A percentile compares a stretch with the other conserved stretches of the same genome.
Conservation (phyloP, 2,113 vertebrate species). For the Heterotis niloticus region DNA sequence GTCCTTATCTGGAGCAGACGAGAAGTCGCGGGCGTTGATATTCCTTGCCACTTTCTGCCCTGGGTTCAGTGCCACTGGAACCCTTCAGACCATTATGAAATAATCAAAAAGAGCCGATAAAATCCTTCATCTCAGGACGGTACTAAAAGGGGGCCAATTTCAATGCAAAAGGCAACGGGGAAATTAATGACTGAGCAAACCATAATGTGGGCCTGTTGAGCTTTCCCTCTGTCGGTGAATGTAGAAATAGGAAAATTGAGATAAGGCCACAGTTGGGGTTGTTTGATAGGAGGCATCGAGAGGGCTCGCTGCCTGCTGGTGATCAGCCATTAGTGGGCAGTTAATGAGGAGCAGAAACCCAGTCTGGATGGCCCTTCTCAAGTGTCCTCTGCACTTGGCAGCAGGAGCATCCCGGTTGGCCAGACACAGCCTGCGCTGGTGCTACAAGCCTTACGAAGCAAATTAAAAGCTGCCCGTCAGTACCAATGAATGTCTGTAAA, state of each 20-base stretch:
- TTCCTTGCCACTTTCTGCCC: constrained; percentile 38
- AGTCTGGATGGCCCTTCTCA: background rate
- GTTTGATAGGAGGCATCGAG: background rate
- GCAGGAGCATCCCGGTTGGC: background rate
- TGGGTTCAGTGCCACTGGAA: constrained; percentile 36
- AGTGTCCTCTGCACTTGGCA: background rate
- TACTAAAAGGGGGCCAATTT: constrained; percentile 26
- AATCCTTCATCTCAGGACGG: constrained; percentile 30
- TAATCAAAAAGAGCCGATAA: constrained; percentile 39
- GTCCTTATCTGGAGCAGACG: constrained; percentile 33
- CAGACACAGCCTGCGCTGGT: background rate
- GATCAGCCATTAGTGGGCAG: background rate
- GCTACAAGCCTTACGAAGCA: background rate
- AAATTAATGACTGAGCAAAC: constrained; percentile 38
- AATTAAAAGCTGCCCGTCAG: no score
- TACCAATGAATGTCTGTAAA: background rate
- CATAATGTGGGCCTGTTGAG: constrained; percentile 12
- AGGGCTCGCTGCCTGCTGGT: no score
- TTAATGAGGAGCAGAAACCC: background rate
- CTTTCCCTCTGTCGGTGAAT: constrained; percentile 30
- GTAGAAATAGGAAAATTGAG: constrained; percentile 41
- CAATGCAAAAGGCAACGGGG: constrained; percentile 33
- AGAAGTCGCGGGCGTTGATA: constrained; percentile 29
- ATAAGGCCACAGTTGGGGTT: constrained; percentile 27
- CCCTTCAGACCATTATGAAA: constrained; percentile 31